Percentiles rank a stretch among this genome's conserved stretches.
phyloP scores from a whole-genome alignment of 1,140 invertebrate genomes.

The Proales similis region DNA sequence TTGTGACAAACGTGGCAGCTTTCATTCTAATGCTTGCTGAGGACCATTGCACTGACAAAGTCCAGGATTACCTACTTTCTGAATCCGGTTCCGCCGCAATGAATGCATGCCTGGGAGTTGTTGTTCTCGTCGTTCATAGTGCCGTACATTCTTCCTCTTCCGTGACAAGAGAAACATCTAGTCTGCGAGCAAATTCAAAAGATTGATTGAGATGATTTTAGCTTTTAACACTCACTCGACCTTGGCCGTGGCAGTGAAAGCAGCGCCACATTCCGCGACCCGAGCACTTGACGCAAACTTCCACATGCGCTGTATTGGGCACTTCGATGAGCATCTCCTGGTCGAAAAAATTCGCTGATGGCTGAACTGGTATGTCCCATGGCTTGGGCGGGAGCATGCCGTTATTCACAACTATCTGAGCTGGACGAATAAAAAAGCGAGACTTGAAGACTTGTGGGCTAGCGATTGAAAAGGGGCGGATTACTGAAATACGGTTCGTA shows the following conservation, averaged over 20 bases:
- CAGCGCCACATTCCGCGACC: not conserved
- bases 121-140: not conserved
- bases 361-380: constrained; percentile 3
- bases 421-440: constrained; percentile 5
- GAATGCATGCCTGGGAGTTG: too few relatives aligned
- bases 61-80: not conserved
- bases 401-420: constrained; percentile 16
- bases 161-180: constrained; percentile 16
- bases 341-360: constrained; percentile 5
- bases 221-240: not conserved
- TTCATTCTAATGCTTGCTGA: too few relatives aligned
- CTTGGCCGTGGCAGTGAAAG: not conserved
- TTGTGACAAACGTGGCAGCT: not conserved
- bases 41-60: too few relatives aligned
- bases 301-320: constrained; percentile 26
- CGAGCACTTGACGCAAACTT: not conserved
- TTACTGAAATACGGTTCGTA: constrained; percentile 49
- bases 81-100: not conserved
- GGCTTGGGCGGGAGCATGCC: constrained; percentile 10
- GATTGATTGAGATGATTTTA: not conserved
- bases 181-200: not conserved
- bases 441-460: too few relatives aligned
- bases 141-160: not conserved
- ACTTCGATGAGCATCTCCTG: constrained; percentile 6
- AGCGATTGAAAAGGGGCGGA: not conserved